Conservation (phyloP, 64 coral and sea anemone species). For the Actinia equina region DNA sequence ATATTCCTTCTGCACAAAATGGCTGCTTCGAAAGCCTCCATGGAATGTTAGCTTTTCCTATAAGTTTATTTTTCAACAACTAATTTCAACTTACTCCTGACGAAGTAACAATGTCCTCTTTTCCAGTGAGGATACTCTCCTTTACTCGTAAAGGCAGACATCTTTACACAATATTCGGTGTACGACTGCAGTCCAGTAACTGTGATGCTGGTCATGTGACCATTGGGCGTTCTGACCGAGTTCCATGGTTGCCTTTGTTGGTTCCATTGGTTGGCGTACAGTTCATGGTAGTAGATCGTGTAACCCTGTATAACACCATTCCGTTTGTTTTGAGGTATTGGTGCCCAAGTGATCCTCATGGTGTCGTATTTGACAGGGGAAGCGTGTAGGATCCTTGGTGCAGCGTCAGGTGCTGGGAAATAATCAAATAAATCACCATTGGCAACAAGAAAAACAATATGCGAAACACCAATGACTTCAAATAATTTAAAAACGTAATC, state of each 20-base stretch:
- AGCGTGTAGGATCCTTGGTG: neutral
- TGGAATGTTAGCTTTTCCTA: too few species aligned
- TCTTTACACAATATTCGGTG: neutral
- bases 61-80: neutral
- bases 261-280: too few species aligned
- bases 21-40: too few species aligned
- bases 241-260: neutral
- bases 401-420: neutral
- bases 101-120: neutral
- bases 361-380: neutral
- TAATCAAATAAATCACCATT: too few species aligned
- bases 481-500: too few species aligned
- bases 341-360: neutral
- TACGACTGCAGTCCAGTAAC: neutral
- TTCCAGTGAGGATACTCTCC: neutral
- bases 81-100: neutral
- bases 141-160: neutral
- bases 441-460: too few species aligned
- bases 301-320: constrained; percentile 3
- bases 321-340: neutral
- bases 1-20: too few species aligned
- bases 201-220: neutral
- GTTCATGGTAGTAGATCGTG: neutral
- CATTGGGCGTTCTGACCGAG: neutral
- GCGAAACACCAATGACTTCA: too few species aligned